Evolutionary conservation across 1,140 invertebrate species (phyloP), one percentile per base, ranked within the genome.

Genomic region (Ceratina japonica): DNA sequence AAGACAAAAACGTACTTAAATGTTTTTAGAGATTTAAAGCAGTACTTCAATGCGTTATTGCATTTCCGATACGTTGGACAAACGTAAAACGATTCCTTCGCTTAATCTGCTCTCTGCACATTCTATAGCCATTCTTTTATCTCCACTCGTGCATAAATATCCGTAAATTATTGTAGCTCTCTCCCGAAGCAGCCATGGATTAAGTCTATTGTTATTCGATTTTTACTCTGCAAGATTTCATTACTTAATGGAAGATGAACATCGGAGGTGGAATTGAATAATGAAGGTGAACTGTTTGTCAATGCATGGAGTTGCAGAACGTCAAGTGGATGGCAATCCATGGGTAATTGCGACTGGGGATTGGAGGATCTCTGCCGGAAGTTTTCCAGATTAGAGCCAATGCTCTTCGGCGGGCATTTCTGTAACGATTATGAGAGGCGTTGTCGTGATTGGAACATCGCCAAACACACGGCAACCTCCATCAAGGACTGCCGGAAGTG

Each of bases 331-430:
- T 51, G 13, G 7, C 10, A 27, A 62, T 71, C n/a, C 27, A 59
- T 54, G 10, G 27, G 5, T 44, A 7, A 44, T 18, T 15, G 10
- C 31, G 5, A 18, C 61, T 37, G 15, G 24, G 18, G 15, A 15
- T 15, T 20, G 4, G 15, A 8, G 54, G 22, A 71, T 56, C 27
- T 71, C 3, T n/a, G 15, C 18, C 10, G 66, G 20, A 62, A 77
- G 58, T 77, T 71, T 71, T 59, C 44, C 58, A 71, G 75, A 77
- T 71, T 77, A 77, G 75, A 44, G 58, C 31, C 75, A n/a, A 52
- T 20, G 58, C 24, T 31, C 49, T 54, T 27, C 20, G 27, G 2
- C 10, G 44, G 44, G 20, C 8, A 20, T 62, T 71, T 27, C 58
- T 5, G 12, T 61, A 71, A 71, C 68, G 66, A 71, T 77, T 77